Evolutionary conservation across 2,113 vertebrate genomes (phyloP), one percentile per base, ranked within the genome.

Genomic region (Taxidea taxus): DNA sequence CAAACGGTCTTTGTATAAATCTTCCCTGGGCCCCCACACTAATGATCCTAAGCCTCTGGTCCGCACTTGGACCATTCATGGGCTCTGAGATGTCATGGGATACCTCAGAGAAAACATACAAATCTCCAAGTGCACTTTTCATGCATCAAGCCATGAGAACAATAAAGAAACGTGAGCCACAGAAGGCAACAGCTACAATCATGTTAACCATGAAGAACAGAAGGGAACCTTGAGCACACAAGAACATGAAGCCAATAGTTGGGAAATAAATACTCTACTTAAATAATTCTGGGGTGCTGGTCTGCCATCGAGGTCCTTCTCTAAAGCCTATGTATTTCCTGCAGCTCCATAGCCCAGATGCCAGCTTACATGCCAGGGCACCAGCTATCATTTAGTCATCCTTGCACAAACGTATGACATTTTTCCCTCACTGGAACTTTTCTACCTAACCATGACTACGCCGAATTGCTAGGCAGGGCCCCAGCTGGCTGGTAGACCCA

Each of bases 141-240:
- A 62, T 15, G 15, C n/a, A 16, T 58, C 34, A 60, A 54, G 13
- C 23, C 56, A 68, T 39, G 83, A 42, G 7, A 42, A 78, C 4
- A 44, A 51, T 12, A 62, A 93, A 88, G 77, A 75, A 88, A 80
- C 31, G 39, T 29, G 62, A 86, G 70, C 60, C 31, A 25, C n/a
- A 60, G 58, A n/a, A 78, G 62, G 27, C 70, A 62, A n/a, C 56
- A 72, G 29, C 75, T 60, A 68, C 49, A 84, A 72, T 90, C 0
- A 0, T 3, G 23, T 70, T 39, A 47, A 44, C 37, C 25, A 0
- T 42, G 42, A 87, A 95, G 51, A 6, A 90, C 14, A 37, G 58
- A 74, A 39, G 7, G 72, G 31, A 49, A 58, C 13, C 5, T 6
- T 8, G 12, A 6, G 34, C 15, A 7, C 5, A 60, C 2, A 54